Percentiles rank a stretch among this genome's conserved stretches.
Conservation (phyloP, 2,888 invertebrate genomes). For the Melanostoma mellinum region DNA sequence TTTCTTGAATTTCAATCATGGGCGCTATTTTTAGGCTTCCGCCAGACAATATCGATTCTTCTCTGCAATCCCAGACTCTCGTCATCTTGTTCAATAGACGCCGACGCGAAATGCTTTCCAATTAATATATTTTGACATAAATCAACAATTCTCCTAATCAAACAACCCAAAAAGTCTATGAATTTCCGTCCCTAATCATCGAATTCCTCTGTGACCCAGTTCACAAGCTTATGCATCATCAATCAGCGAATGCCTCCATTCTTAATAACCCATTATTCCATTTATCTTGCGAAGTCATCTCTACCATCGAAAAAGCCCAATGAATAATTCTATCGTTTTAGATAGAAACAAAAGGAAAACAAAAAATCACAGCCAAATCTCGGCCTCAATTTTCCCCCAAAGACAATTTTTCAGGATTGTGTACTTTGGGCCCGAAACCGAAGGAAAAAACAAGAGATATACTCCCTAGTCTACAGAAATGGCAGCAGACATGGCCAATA, state of each 20-base stretch:
- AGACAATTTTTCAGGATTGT: constrained; percentile 38
- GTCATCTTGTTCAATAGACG: too few relatives aligned
- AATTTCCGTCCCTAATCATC: constrained; percentile 6
- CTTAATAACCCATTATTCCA: constrained; percentile 69
- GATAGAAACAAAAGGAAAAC: constrained; percentile 35
- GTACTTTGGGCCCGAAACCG: constrained; percentile 2
- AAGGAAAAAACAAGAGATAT: constrained; percentile 23
- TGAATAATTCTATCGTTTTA: constrained; percentile 66
- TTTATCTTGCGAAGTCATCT: constrained; percentile 52
- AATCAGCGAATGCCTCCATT: constrained; percentile 57
- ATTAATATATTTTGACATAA: too few relatives aligned
- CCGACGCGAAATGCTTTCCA: too few relatives aligned
- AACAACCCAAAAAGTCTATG: background rate
- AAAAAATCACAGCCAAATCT: constrained; percentile 62
- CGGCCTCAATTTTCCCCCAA: constrained; percentile 33
- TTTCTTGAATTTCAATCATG: too few relatives aligned
- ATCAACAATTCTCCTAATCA: too few relatives aligned
- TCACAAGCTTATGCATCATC: constrained; percentile 59
- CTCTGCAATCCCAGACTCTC: too few relatives aligned
- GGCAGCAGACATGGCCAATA: constrained; percentile 62
- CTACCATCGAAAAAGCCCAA: constrained; percentile 9
- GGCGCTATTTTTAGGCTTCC: too few relatives aligned
- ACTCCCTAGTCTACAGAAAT: constrained; percentile 60
- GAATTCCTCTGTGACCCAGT: constrained; percentile 36
- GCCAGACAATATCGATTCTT: too few relatives aligned